Evolutionary conservation across 1,140 invertebrate species (phyloP), one percentile per base, ranked within the genome.

Genomic region (Cydia splendana): DNA sequence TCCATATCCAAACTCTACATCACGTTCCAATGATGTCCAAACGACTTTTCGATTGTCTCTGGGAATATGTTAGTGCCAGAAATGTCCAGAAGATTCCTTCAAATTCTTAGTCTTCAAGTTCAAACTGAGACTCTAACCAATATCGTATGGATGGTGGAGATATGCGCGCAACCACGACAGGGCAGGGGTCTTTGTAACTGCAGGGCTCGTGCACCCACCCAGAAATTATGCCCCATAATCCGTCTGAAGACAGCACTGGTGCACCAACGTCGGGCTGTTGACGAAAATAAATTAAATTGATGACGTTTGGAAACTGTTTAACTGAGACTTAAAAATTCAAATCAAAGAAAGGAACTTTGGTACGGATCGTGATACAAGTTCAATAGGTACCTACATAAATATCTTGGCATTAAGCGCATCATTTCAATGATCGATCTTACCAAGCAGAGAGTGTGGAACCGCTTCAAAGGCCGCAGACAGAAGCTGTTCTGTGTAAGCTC

Each of bases 171-270:
- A 91, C 86, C n/a, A 91, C 62, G 1, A 89, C 89, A 2, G 88
- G 85, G n/a, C 82, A 82, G 6, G 77, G 75, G 7, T 78, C n/a
- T 0, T 18, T 30, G 24, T 15, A n/a, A 2, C 48, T 71, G 65
- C 90, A 92, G 0, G 81, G 34, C 2, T 78, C 73, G 6, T 84
- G 74, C 2, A 77, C 82, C 88, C 88, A 92, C 2, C 87, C 86
- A 0, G 90, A 92, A 0, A 88, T 92, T 20, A 92, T 85, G 51
- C 90, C 90, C 89, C 89, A 92, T 3, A 92, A 80, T 7, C 84
- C 84, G 24, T 88, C 85, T 9, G 87, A 82, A 6, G 87, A 84
- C 1, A 85, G 75, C 6, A 92, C 82, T 28, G 89, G 90, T 2
- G 90, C 90, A 28, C 90, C 90, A 10, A 83, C 82, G 74, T 92